Evolutionary conservation across 2,113 vertebrate species (phyloP), one percentile per base, ranked within the genome.

Genomic region (Rallus limicola): DNA sequence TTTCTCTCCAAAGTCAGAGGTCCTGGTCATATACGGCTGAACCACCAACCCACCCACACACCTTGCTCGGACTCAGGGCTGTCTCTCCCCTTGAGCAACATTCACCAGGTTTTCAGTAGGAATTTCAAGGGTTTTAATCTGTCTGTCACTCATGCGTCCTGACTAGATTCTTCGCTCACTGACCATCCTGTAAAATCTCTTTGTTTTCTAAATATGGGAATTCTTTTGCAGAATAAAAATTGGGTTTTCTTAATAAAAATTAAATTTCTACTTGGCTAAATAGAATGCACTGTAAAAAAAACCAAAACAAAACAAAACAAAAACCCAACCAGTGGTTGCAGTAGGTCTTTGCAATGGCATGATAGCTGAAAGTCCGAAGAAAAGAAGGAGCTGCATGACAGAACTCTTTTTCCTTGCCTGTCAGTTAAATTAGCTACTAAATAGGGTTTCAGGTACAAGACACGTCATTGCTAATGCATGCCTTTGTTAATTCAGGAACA

Each of bases 371-470:
- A 95, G 59, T 71, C 80, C 71, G 68, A 89, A 88, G 24, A 33
- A 31, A 50, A 74, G 36, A 69, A 68, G 85, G 33, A 70, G 29
- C 13, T 42, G 55, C 55, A 16, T 34, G 55, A 53, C 80, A 72
- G 69, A 86, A 82, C 62, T 38, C 33, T n/a, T 88, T 63, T 36
- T 71, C 60, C 68, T 96, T 90, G 44, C 44, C 53, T 86, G 71
- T 90, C 92, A 58, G n/a, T 62, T 95, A 83, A 93, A 95, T 90
- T 94, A 93, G 40, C 82, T 88, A 17, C 93, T 95, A 93, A 96
- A 93, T 91, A 76, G 17, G 55, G 60, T 87, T 85, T 81, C 88
- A 92, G 78, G 84, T 93, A 88, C 59, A 92, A 82, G 71, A 71
- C 29, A 76, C 60, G 58, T 92, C 86, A 72, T 44, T 91, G 81